These are phyloP conservation scores for Eublepharis macularius DNA, from an alignment of 2,113 vertebrate species.

Conservation along the genomic window DNA sequence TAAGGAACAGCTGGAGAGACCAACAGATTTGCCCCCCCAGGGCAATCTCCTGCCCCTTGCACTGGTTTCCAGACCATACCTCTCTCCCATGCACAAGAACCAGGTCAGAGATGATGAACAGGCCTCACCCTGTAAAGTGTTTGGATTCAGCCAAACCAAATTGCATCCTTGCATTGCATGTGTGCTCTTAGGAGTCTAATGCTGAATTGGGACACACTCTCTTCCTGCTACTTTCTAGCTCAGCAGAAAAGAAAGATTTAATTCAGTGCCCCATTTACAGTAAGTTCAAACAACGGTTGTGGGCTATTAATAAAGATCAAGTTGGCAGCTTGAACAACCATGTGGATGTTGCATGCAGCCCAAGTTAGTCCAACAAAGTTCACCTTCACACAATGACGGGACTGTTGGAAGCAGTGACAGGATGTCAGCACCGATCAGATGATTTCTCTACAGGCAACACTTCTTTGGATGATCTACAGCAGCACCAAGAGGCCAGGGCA, in stretches of 20 bases:
- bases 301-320: neutral
- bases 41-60: no score
- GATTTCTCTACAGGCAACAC: neutral
- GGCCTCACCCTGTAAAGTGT: no score
- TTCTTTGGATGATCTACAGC: neutral
- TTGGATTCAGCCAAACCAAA: no score
- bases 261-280: neutral
- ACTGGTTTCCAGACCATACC: no score
- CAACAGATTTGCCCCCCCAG: no score
- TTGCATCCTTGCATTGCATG: no score
- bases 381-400: neutral
- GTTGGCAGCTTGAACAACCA: neutral
- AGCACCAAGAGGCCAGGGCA: neutral
- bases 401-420: fast-evolving
- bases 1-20: no score
- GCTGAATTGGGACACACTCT: neutral
- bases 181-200: no score
- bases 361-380: neutral
- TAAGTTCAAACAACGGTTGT: neutral
- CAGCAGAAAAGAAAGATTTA: neutral
- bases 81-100: no score
- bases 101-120: no score
- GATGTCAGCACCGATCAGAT: neutral
- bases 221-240: neutral
- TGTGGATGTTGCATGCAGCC: neutral